These are phyloP conservation scores for Bucco capensis DNA, from an alignment of 2,113 vertebrate genomes.

Conservation along the genomic window DNA sequence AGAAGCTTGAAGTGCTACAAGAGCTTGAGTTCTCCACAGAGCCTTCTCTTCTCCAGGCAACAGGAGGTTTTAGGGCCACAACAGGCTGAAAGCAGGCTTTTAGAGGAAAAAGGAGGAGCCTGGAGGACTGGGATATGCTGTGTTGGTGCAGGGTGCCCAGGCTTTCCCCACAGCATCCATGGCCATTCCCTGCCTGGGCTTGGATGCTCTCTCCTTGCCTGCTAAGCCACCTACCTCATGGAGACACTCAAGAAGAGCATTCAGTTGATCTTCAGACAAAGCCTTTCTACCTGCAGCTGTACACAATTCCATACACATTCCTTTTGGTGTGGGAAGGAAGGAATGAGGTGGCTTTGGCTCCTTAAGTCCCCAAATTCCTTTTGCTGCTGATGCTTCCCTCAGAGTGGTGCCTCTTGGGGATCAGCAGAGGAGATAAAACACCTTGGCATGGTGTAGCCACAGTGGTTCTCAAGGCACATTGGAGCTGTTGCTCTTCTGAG, in stretches of 20 bases:
- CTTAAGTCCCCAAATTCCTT: not conserved
- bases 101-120: not conserved
- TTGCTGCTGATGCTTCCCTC: not conserved
- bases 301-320: not conserved
- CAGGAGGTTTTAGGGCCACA: not conserved
- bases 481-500: not conserved
- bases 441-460: not conserved
- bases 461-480: not conserved
- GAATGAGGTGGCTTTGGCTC: not conserved
- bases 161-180: rapidly evolving
- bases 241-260: not conserved
- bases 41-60: no score
- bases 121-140: not conserved
- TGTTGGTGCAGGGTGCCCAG: not conserved
- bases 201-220: not conserved
- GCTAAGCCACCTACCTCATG: not conserved
- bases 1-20: no score
- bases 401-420: not conserved
- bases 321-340: not conserved
- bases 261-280: not conserved
- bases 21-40: no score
- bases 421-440: not conserved
- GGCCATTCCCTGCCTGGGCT: not conserved
- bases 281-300: not conserved
- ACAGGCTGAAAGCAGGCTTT: not conserved